A percentile compares a stretch with the other conserved stretches of the same genome.
Evolutionary conservation across 2,888 invertebrate genomes (phyloP).

Genomic region (Bombyx huttoni): DNA sequence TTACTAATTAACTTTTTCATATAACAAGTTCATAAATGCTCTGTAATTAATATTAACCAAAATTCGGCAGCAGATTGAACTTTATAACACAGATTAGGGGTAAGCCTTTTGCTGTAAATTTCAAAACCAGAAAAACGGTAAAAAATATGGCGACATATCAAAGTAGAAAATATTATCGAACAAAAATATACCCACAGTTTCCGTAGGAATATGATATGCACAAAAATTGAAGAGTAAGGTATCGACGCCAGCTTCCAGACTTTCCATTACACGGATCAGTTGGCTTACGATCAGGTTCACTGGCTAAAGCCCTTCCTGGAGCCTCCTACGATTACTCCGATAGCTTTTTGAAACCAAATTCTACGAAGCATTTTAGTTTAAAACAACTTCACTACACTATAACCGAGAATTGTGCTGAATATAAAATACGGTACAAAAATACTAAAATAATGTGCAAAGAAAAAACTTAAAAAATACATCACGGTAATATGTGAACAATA

Average conservation of each 20-base stretch:
- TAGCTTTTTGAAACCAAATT: conserved; percentile 29
- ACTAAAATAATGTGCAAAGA: conserved; percentile 47
- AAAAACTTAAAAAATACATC: conserved; percentile 44
- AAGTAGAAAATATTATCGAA: not conserved
- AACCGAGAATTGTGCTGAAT: conserved; percentile 6
- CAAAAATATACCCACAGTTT: not conserved
- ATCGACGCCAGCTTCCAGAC: conserved; percentile 38
- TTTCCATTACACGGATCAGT: conserved; percentile 61
- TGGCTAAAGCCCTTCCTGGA: conserved; percentile 43
- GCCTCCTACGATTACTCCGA: conserved; percentile 36
- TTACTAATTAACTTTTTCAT: too few relatives aligned
- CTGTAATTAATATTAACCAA: too few relatives aligned
- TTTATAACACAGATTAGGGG: too few relatives aligned
- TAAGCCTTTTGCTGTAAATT: too few relatives aligned
- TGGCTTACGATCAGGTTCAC: conserved; percentile 45
- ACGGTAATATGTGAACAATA: conserved; percentile 36
- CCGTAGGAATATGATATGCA: conserved; percentile 17
- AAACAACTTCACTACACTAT: conserved; percentile 4
- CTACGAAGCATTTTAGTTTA: conserved; percentile 19
- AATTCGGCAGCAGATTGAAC: too few relatives aligned
- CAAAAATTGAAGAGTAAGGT: conserved; percentile 26
- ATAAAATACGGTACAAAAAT: conserved; percentile 9
- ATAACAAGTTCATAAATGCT: too few relatives aligned
- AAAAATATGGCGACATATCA: not conserved
- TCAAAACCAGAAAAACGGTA: not conserved